Evolutionary conservation across 2,113 vertebrate genomes (phyloP), one percentile per base, ranked within the genome.

Genomic region (Neodon shergylaensis): DNA sequence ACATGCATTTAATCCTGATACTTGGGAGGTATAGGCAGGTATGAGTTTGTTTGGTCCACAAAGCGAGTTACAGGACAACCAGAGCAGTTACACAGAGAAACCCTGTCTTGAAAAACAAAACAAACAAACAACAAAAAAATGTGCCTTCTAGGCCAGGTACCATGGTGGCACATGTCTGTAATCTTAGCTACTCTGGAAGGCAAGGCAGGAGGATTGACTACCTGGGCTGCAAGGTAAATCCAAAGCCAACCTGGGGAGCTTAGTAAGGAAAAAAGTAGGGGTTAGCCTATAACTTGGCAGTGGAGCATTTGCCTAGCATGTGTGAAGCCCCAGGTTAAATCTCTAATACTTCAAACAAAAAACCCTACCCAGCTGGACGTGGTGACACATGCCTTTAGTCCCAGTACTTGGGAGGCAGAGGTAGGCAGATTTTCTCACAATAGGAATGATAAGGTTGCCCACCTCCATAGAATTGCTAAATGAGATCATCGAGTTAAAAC

Each of bases 401-500:
- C 79, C 79, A 83, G 54, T n/a, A 83, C 19, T 61, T 61, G 24
- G 54, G 79, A 83, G n/a, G 54, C 13, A 63, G 79, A 83, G 54
- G n/a, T 14, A 39, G 54, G 54, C 3, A 8, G 81, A 24, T 61
- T 42, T 44, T 54, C 90, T 28, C 66, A 82, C 47, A 92, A 66
- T 66, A 47, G 36, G n/a, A 36, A 39, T 84, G 54, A 79, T 88
- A 73, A 31, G 49, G 47, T 61, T 63, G 91, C 63, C 74, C 90
- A 76, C 42, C 47, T 86, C 68, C 68, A 85, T 2, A 84, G 19
- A 54, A 66, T 79, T 90, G 47, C 28, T 65, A 92, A 92, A 88
- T 84, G 70, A 95, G 33, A 72, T 94, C 31, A 86, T 94, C 22
- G 5, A 58, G 77, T 66, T 68, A 87, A 84, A 91, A 42, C 54